Evolutionary conservation across 1,140 invertebrate species (phyloP).

Genomic region (Argopecten irradians): DNA sequence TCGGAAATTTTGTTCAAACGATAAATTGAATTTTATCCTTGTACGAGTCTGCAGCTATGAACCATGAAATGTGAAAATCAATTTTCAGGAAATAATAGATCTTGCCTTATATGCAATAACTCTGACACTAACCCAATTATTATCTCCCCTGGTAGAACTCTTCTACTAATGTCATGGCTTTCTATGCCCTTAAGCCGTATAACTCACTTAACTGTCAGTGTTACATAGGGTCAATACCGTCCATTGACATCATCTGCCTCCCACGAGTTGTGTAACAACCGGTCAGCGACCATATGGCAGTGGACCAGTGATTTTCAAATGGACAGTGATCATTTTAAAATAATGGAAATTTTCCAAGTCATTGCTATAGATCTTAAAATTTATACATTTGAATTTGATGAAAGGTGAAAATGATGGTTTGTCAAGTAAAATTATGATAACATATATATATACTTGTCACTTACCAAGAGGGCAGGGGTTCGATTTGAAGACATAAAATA

Average conservation of each 20-base stretch:
- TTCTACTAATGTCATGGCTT: not conserved
- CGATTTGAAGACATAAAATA: too few species aligned
- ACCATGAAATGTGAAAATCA: slow-evolving; percentile 22
- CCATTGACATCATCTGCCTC: not conserved
- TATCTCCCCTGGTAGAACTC: not conserved
- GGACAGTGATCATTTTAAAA: not conserved
- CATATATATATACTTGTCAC: too few species aligned
- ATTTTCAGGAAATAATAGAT: not conserved
- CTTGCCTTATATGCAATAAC: slow-evolving; percentile 1
- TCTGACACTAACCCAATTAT: not conserved
- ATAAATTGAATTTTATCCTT: not conserved
- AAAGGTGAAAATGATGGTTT: too few species aligned
- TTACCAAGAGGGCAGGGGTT: too few species aligned
- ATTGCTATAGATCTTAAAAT: too few species aligned
- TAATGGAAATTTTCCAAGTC: too few species aligned
- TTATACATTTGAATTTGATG: too few species aligned
- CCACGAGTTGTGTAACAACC: not conserved
- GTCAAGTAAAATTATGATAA: too few species aligned
- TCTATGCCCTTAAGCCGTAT: not conserved
- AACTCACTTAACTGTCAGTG: not conserved
- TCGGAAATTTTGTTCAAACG: not conserved
- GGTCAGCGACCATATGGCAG: not conserved
- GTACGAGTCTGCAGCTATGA: not conserved
- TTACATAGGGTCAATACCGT: not conserved
- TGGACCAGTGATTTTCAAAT: not conserved